A percentile compares a stretch with the other conserved stretches of the same genome.
Conservation (phyloP, 2,888 invertebrate species). For the Ennomos erosarius region DNA sequence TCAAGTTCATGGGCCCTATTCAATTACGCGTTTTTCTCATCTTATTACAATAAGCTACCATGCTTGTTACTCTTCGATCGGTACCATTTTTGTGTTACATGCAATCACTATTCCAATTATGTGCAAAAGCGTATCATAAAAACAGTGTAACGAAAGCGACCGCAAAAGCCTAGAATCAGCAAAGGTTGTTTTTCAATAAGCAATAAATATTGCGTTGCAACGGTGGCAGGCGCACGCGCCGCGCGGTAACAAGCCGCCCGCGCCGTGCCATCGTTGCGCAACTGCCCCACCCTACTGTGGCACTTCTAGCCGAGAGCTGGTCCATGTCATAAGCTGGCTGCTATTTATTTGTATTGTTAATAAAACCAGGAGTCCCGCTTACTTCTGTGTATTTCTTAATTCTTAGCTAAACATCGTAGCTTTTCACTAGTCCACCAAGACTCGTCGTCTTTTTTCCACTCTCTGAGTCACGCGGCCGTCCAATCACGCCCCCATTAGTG, state of each 20-base stretch:
- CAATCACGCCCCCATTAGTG: too few relatives aligned
- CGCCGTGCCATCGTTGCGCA: slow-evolving; percentile 80
- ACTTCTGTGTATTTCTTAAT: too few relatives aligned
- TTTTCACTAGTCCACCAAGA: too few relatives aligned
- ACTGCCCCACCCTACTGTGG: slow-evolving; percentile 78
- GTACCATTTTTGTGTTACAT: slow-evolving; percentile 18
- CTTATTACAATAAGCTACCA: too few relatives aligned
- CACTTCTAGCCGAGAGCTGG: slow-evolving; percentile 52
- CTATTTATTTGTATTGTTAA: slow-evolving; percentile 6
- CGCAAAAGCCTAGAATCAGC: slow-evolving; percentile 62
- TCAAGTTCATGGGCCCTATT: too few relatives aligned
- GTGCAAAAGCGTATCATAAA: slow-evolving; percentile 46
- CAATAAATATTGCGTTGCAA: slow-evolving; percentile 83
- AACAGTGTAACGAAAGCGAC: slow-evolving; percentile 51
- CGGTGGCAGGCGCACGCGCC: slow-evolving; percentile 78
- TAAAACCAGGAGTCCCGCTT: too few relatives aligned
- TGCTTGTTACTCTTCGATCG: neutral
- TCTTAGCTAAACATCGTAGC: too few relatives aligned
- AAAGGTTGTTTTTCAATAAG: slow-evolving; percentile 82
- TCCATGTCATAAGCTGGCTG: slow-evolving; percentile 43
- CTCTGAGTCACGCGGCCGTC: too few relatives aligned
- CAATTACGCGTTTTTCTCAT: too few relatives aligned
- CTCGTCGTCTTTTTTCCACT: too few relatives aligned
- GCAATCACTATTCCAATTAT: slow-evolving; percentile 34
- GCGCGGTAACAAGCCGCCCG: slow-evolving; percentile 72